A percentile compares a stretch with the other conserved stretches of the same genome.
These are phyloP conservation scores for Oxygymnocypris stewartii DNA, from an alignment of 2,113 vertebrate genomes.

Conservation along the genomic window DNA sequence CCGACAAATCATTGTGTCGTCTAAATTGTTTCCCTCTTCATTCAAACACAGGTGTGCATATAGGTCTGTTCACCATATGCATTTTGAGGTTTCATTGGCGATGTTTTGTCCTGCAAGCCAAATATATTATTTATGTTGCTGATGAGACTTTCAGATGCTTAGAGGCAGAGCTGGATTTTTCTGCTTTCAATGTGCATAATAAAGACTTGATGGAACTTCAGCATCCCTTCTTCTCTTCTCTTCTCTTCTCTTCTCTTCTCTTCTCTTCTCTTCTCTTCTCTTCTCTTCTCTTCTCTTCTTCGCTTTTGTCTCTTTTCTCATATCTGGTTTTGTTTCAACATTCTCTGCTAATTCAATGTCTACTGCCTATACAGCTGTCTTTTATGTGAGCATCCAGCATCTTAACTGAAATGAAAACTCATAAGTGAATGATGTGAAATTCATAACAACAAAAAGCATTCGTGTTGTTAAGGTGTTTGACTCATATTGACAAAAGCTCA, in stretches of 20 bases:
- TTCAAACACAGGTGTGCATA: neutral
- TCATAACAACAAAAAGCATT: neutral
- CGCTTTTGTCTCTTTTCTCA: neutral
- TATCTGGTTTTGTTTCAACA: neutral
- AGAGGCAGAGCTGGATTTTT: neutral
- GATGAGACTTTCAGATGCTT: constrained; percentile 1
- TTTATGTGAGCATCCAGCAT: neutral
- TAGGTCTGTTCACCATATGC: neutral
- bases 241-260: too few relatives aligned
- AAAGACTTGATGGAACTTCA: neutral
- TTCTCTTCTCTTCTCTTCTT: neutral
- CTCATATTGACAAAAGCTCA: neutral
- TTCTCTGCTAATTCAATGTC: neutral
- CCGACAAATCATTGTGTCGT: neutral
- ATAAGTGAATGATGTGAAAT: neutral
- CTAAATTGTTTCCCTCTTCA: constrained; percentile 4
- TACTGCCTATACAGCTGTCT: neutral
- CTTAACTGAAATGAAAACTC: neutral
- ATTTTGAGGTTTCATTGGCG: neutral
- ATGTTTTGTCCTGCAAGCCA: constrained; percentile 27
- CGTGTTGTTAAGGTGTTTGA: neutral
- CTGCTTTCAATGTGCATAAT: neutral
- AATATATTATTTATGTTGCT: constrained; percentile 15
- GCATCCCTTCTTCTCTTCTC: neutral
- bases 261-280: too few relatives aligned